Evolutionary conservation across 2,888 invertebrate genomes (phyloP).

Genomic region (Trichacis sp.): DNA sequence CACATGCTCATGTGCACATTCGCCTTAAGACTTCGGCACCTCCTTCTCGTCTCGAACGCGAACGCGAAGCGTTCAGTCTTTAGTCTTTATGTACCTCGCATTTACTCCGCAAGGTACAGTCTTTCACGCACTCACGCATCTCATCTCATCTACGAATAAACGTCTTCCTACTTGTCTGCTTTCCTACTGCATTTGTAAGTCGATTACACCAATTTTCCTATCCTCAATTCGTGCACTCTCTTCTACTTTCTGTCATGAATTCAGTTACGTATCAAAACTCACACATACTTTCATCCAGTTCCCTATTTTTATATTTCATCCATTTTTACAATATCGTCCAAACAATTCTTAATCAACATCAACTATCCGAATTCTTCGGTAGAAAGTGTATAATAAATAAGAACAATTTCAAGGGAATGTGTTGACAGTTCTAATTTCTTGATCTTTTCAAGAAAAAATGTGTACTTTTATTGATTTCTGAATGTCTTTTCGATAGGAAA

Average conservation of each 20-base stretch:
- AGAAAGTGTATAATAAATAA: too few relatives aligned
- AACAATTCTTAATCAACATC: too few relatives aligned
- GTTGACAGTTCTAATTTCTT: too few relatives aligned
- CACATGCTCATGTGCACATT: constrained; percentile 55
- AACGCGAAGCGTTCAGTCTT: too few relatives aligned
- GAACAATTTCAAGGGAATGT: too few relatives aligned
- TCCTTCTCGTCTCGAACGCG: constrained; percentile 68
- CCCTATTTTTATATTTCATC: neutral
- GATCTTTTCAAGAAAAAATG: too few relatives aligned
- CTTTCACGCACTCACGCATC: constrained; percentile 50
- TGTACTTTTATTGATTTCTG: too few relatives aligned
- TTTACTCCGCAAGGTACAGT: constrained; percentile 66
- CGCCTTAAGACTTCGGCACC: constrained; percentile 64
- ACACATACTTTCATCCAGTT: neutral
- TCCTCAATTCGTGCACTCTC: neutral
- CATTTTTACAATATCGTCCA: too few relatives aligned
- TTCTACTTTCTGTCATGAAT: neutral
- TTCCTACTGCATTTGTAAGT: constrained; percentile 31
- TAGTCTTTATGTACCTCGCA: too few relatives aligned
- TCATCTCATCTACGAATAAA: constrained; percentile 17
- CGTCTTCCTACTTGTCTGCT: constrained; percentile 7
- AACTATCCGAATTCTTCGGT: too few relatives aligned
- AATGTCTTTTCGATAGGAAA: too few relatives aligned
- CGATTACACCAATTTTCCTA: constrained; percentile 11
- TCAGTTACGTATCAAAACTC: too few relatives aligned